These are phyloP conservation scores for Crocodylus rhombifer DNA, from an alignment of 2,797 vertebrate species.

Conservation along the genomic window DNA sequence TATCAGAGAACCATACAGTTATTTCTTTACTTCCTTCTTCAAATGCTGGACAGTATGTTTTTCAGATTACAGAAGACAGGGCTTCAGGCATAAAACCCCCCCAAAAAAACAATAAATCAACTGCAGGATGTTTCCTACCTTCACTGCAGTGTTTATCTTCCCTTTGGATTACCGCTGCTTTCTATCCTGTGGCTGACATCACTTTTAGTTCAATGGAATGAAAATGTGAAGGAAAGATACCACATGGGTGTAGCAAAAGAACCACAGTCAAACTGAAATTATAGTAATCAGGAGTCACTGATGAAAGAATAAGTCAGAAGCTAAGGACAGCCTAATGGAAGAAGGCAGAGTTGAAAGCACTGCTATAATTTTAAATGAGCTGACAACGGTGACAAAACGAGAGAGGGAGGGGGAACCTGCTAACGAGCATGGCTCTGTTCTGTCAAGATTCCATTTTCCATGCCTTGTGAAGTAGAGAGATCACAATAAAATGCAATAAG, in stretches of 20 bases:
- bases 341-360: not conserved
- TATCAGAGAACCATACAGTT: too few species aligned
- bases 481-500: rapidly evolving
- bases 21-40: not conserved
- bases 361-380: constrained; percentile 11
- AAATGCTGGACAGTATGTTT: rapidly evolving
- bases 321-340: not conserved
- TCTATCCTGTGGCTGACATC: not conserved
- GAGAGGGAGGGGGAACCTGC: not conserved
- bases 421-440: not conserved
- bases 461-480: not conserved
- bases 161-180: not conserved
- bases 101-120: too few species aligned
- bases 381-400: constrained; percentile 11
- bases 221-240: not conserved
- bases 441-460: not conserved
- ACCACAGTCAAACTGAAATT: not conserved
- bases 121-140: too few species aligned
- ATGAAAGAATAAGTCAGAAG: not conserved
- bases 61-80: not conserved
- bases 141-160: not conserved
- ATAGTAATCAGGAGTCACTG: constrained; percentile 16
- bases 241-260: not conserved
- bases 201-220: not conserved
- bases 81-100: too few species aligned